Evolutionary conservation across 1,140 invertebrate genomes (phyloP).

Genomic region (Sinella curviseta): DNA sequence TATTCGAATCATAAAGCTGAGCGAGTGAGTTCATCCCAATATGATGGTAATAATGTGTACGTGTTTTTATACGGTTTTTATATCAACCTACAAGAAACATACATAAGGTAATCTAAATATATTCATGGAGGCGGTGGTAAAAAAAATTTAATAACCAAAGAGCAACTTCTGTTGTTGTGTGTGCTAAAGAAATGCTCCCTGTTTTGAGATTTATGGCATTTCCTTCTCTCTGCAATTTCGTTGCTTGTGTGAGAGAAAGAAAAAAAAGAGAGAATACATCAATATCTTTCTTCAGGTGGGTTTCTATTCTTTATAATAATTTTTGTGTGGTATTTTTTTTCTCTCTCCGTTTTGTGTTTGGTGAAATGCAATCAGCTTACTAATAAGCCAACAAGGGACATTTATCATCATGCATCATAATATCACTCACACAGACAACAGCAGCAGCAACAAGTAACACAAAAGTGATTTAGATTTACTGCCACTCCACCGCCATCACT

Average conservation of each 20-base stretch:
- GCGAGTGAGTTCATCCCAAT: too few species aligned
- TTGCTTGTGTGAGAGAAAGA: neutral
- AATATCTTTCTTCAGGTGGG: slow-evolving; percentile 23
- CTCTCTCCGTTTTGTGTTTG: neutral
- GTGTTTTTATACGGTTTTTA: too few species aligned
- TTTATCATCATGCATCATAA: neutral
- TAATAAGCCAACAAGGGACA: slow-evolving; percentile 4
- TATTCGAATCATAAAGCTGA: neutral
- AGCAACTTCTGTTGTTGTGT: neutral
- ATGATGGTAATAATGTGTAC: too few species aligned
- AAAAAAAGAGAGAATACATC: slow-evolving; percentile 8
- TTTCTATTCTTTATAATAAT: neutral
- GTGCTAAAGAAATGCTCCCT: neutral
- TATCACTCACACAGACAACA: neutral
- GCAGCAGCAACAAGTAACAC: neutral
- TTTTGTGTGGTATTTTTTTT: neutral
- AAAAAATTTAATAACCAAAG: neutral
- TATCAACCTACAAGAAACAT: too few species aligned
- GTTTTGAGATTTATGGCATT: slow-evolving; percentile 21
- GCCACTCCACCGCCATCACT: too few species aligned
- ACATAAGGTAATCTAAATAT: neutral
- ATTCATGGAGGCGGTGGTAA: neutral
- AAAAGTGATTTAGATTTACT: too few species aligned
- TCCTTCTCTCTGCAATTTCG: slow-evolving; percentile 18
- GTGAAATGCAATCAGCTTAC: slow-evolving; percentile 23